Base-by-base conservation (phyloP, 2,888 invertebrate genomes). In the Himalopsyche tibetana region DNA sequence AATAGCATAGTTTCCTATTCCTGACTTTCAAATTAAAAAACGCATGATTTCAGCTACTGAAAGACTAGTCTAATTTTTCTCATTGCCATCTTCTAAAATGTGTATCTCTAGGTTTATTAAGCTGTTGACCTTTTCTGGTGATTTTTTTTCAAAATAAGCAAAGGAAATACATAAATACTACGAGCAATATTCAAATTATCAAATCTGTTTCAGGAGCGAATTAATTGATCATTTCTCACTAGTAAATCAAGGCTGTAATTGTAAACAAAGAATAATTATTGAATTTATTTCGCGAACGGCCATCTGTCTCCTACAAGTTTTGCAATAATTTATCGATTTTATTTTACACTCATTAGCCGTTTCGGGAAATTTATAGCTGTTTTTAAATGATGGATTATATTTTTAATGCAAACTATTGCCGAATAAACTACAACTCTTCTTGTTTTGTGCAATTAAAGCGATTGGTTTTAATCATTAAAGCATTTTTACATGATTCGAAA, bases 291-390 rank as follows among this genome's bases (percentile, higher is more conserved):
- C 8, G 28, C 63, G 19, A 19, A 19, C 63, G 63, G 4, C n/a
- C 28, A 19, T 63, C 63, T 28, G 63, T 28, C 19, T 19, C 63
- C 9, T 51, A 15, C 15, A 19, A 2, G 63, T 19, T 19, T 19
- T 28, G 28, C n/a, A 63, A 28, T 63, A 63, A 63, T 28, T 19
- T 63, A 63, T 63, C 28, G 63, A 63, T 63, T 63, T 63, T n/a
- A 63, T 19, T 63, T 63, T 28, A 63, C 63, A 19, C 63, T 63
- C 63, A 28, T 63, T 63, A 63, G 63, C 28, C 5, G 19, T n/a
- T 19, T 63, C 19, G 28, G 28, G 19, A 19, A 63, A 63, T 63
- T 63, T 63, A 63, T 63, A 28, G 28, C 63, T 63, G 19, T 63
- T 63, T n/a, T 28, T 19, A 9, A 63, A 63, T 63, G 63, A 63